Conservation (phyloP, 2,113 vertebrate species). For the Thalassoma bifasciatum region DNA sequence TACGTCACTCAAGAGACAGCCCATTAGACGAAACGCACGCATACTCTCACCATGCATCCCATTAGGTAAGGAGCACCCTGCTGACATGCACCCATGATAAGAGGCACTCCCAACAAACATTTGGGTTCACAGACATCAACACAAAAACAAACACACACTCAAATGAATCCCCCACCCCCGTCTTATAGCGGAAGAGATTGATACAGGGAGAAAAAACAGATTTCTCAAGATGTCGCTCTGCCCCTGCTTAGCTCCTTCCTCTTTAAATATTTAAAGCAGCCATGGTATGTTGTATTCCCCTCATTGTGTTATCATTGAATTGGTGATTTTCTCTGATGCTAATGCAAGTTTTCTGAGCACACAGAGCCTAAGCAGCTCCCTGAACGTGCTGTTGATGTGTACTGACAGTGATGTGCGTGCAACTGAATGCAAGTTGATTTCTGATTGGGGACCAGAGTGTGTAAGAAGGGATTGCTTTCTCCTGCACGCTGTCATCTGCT, state of each 20-base stretch:
- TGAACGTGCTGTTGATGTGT: slow-evolving; percentile 22
- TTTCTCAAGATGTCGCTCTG: slow-evolving; percentile 70
- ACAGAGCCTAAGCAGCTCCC: slow-evolving; percentile 16
- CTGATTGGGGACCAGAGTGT: slow-evolving; percentile 47
- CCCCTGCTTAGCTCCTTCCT: slow-evolving; percentile 50
- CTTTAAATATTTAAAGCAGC: slow-evolving; percentile 77
- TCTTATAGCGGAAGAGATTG: slow-evolving; percentile 71
- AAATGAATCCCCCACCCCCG: slow-evolving; percentile 56
- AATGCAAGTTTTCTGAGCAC: slow-evolving; percentile 31
- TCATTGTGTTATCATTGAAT: slow-evolving; percentile 46
- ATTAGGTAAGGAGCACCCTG: slow-evolving; percentile 63
- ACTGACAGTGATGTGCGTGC: slow-evolving; percentile 60
- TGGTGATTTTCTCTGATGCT: slow-evolving; percentile 52
- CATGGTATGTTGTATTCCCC: slow-evolving; percentile 25
- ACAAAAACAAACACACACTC: slow-evolving; percentile 41
- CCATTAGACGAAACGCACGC: slow-evolving; percentile 64
- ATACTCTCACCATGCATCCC: slow-evolving; percentile 43
- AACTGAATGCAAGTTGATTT: slow-evolving; percentile 56
- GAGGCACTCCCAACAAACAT: slow-evolving; percentile 48
- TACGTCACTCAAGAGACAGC: slow-evolving; percentile 72
- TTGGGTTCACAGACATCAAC: slow-evolving; percentile 34
- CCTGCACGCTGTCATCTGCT: slow-evolving; percentile 34
- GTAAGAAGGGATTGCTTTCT: slow-evolving; percentile 31
- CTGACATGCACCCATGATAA: slow-evolving; percentile 54
- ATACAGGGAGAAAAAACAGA: slow-evolving; percentile 66